Evolutionary conservation across 2,888 invertebrate genomes (phyloP).

Genomic region (Unio pictorum): DNA sequence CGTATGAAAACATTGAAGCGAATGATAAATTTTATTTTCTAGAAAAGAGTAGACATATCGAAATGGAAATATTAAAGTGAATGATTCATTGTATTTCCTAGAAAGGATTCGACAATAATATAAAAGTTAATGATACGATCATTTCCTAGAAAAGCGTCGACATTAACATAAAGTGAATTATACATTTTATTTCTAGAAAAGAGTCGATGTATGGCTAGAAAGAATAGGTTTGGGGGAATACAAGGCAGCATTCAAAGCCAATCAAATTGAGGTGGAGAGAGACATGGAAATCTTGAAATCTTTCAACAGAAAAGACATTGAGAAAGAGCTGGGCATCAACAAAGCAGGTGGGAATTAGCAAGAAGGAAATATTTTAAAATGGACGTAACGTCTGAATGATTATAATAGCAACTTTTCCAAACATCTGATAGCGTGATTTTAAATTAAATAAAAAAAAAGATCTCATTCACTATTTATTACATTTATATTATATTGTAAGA

Average conservation of each 20-base stretch:
- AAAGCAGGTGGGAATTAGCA: slow-evolving; percentile 43
- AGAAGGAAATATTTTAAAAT: neutral
- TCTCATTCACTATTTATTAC: no score
- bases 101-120: no score
- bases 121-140: no score
- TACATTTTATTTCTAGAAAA: slow-evolving; percentile 31
- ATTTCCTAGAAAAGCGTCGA: no score
- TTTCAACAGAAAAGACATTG: slow-evolving; percentile 51
- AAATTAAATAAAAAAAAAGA: no score
- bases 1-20: slow-evolving; percentile 26
- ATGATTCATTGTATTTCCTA: no score
- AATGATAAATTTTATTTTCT: no score
- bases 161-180: neutral
- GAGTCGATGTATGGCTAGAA: slow-evolving; percentile 54
- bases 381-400: no score
- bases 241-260: slow-evolving; percentile 43
- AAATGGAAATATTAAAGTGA: no score
- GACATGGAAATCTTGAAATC: slow-evolving; percentile 61
- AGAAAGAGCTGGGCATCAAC: slow-evolving; percentile 55
- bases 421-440: no score
- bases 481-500: no score
- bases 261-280: slow-evolving; percentile 47
- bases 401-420: neutral
- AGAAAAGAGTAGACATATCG: slow-evolving; percentile 41
- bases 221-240: slow-evolving; percentile 57